Conservation (phyloP, 1,140 invertebrate species). For the Macrocentrus cingulum region DNA sequence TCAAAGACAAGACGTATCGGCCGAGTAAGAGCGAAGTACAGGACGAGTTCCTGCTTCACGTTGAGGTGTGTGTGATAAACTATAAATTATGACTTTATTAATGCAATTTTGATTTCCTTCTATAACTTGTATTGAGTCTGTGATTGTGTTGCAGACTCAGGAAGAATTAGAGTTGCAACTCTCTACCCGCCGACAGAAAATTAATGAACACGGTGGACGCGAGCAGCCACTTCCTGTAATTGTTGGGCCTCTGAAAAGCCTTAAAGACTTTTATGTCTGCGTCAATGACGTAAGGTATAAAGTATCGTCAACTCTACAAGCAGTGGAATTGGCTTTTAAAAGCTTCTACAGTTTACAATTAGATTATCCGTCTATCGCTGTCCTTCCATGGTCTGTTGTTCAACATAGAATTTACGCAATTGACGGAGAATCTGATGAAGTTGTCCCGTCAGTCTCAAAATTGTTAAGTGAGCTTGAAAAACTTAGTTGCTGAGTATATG, state of each 20-base stretch:
- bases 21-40: conserved; percentile 14
- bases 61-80: conserved; percentile 8
- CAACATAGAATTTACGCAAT: conserved; percentile 28
- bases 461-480: conserved; percentile 14
- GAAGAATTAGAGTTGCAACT: too few relatives aligned
- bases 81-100: background rate
- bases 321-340: conserved; percentile 30
- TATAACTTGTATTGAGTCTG: too few relatives aligned
- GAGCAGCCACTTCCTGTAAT: conserved; percentile 24
- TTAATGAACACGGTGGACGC: background rate
- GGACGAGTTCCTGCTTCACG: conserved; percentile 13
- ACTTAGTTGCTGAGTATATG: background rate
- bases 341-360: conserved; percentile 29
- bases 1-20: background rate
- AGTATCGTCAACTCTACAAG: conserved; percentile 10
- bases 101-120: too few relatives aligned
- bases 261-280: conserved; percentile 28
- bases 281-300: conserved; percentile 27
- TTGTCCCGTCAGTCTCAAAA: conserved; percentile 21
- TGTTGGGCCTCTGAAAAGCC: conserved; percentile 21
- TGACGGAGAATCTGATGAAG: conserved; percentile 25
- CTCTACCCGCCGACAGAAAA: background rate
- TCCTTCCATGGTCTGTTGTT: conserved; percentile 25
- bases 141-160: too few relatives aligned
- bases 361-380: conserved; percentile 25